A percentile compares a stretch with the other conserved stretches of the same genome.
These are phyloP conservation scores for Emydoidea blandingii DNA, from an alignment of 2,797 vertebrate genomes.

Conservation along the genomic window DNA sequence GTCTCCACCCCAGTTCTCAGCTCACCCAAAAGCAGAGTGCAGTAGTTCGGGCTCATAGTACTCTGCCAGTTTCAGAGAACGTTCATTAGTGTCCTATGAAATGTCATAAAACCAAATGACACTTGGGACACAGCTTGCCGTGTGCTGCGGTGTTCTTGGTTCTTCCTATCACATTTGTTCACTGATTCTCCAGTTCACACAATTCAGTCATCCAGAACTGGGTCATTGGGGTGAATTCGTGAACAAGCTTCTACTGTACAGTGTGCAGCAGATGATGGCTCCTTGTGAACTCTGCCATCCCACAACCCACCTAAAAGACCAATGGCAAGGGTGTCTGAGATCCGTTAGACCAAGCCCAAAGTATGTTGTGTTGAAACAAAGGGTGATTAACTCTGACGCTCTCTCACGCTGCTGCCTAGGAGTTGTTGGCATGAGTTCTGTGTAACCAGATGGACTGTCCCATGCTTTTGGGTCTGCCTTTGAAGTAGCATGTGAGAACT, in stretches of 20 bases:
- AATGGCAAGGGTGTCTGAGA: not conserved
- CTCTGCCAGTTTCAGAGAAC: not conserved
- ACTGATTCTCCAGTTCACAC: not conserved
- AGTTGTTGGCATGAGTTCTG: not conserved
- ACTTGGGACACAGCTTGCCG: not conserved
- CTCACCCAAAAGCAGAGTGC: not conserved
- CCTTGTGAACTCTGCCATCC: not conserved
- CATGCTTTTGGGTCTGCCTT: not conserved
- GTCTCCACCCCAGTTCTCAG: not conserved
- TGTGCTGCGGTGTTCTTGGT: not conserved
- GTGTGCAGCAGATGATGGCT: not conserved
- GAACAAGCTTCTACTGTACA: fast-evolving
- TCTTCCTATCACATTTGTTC: not conserved
- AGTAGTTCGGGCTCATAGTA: not conserved
- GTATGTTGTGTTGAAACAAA: not conserved
- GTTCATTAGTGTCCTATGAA: not conserved
- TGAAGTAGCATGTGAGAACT: not conserved
- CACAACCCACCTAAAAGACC: too few relatives aligned
- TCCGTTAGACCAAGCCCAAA: not conserved
- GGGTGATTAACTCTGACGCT: not conserved
- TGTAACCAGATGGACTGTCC: fast-evolving
- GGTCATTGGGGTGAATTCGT: not conserved
- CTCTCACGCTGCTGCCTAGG: not conserved
- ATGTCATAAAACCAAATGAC: not conserved
- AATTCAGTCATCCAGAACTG: not conserved